A percentile compares a stretch with the other conserved stretches of the same genome.
Evolutionary conservation across 2,113 vertebrate species (phyloP).

Genomic region (Ochotona curzoniae): DNA sequence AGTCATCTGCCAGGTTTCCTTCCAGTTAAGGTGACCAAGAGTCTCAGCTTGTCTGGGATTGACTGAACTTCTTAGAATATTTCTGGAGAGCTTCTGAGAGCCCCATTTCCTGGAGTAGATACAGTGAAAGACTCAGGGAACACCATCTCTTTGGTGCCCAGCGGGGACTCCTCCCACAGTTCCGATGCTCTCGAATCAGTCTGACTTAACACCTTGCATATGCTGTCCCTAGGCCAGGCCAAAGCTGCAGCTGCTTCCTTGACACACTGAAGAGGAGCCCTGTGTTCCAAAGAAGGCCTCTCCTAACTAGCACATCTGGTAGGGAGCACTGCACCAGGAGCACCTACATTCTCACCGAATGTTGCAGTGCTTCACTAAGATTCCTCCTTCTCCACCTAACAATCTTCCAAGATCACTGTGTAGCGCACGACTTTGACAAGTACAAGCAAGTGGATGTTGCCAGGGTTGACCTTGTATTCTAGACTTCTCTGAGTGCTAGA

Average conservation of each 20-base stretch:
- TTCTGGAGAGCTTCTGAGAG: neutral
- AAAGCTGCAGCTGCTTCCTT: neutral
- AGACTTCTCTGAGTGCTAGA: neutral
- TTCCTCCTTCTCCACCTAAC: too few species aligned
- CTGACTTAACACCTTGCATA: neutral
- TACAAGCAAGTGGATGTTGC: accelerated
- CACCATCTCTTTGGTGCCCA: neutral
- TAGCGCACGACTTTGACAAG: neutral
- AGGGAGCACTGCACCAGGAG: neutral
- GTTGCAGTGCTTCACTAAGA: neutral
- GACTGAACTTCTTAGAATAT: neutral
- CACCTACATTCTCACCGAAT: neutral
- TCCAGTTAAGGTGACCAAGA: neutral
- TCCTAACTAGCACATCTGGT: neutral
- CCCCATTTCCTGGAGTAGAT: neutral
- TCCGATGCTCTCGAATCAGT: neutral
- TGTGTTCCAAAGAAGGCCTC: neutral
- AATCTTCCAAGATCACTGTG: too few species aligned
- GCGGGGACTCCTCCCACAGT: neutral
- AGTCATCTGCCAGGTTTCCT: neutral
- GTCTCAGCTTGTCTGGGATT: neutral
- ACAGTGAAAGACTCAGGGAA: neutral
- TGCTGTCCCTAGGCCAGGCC: too few species aligned
- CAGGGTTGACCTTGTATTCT: too few species aligned
- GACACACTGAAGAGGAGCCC: neutral